Evolutionary conservation across 2,113 vertebrate species (phyloP).

Genomic region (Sialia sialis): DNA sequence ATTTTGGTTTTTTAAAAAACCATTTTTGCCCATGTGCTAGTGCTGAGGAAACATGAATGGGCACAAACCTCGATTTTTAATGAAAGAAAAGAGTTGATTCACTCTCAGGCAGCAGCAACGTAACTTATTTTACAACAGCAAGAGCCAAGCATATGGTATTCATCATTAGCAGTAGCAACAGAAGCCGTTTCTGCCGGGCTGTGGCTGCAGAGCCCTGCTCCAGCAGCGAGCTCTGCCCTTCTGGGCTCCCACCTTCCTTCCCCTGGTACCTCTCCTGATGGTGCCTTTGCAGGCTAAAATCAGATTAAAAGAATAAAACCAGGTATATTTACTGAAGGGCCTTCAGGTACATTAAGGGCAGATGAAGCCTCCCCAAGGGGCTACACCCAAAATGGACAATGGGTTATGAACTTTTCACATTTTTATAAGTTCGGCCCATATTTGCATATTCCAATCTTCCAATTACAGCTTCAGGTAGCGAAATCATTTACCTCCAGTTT

Average conservation of each 20-base stretch:
- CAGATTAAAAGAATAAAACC: not conserved
- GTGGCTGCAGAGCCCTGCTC: constrained; percentile 45
- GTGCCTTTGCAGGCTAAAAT: not conserved
- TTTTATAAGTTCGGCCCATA: no score
- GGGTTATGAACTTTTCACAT: not conserved
- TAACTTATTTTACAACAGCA: constrained; percentile 22
- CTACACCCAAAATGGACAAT: no score
- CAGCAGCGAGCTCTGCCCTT: not conserved
- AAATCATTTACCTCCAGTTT: not conserved
- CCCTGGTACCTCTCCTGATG: not conserved
- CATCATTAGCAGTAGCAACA: constrained; percentile 73
- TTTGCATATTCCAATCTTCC: not conserved
- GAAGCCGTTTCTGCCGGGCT: constrained; percentile 53
- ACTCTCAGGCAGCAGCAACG: not conserved
- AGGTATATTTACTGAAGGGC: fast-evolving
- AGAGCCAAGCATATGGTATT: constrained; percentile 74
- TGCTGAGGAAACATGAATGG: not conserved
- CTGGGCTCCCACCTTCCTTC: constrained; percentile 29
- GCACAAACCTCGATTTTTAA: not conserved
- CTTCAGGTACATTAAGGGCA: not conserved
- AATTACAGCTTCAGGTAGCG: not conserved
- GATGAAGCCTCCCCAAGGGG: fast-evolving
- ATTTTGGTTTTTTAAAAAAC: not conserved
- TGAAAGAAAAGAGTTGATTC: constrained; percentile 41
- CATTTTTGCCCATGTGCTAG: not conserved